A percentile compares a stretch with the other conserved stretches of the same genome.
These are phyloP conservation scores for Rhadinocentrus ornatus DNA, from an alignment of 2,797 vertebrate species.

Conservation along the genomic window DNA sequence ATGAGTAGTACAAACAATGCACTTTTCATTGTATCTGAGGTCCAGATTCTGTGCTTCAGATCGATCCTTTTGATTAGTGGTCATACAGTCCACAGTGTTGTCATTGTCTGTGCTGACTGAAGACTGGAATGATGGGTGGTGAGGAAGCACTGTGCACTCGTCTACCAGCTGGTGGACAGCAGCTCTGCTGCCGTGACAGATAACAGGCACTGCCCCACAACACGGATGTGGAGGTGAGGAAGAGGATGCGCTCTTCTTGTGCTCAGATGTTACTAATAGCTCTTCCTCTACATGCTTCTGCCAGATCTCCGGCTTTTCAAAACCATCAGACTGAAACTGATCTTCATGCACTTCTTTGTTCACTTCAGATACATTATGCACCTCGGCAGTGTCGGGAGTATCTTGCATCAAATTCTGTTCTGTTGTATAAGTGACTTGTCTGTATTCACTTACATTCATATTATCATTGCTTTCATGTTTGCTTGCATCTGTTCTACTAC, in stretches of 20 bases:
- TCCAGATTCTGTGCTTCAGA: slow-evolving; percentile 11
- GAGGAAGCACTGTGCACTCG: neutral
- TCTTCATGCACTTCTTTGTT: slow-evolving; percentile 27
- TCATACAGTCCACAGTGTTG: slow-evolving; percentile 3
- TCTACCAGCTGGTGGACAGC: slow-evolving; percentile 24
- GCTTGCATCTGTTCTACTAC: neutral
- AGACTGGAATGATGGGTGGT: slow-evolving; percentile 12
- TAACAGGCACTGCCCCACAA: slow-evolving; percentile 70
- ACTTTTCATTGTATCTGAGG: slow-evolving; percentile 8
- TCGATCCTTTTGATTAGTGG: neutral
- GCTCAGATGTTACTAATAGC: neutral
- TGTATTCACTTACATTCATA: slow-evolving; percentile 5
- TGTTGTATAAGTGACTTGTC: slow-evolving; percentile 1
- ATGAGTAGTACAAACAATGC: neutral
- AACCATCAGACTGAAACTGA: slow-evolving; percentile 21
- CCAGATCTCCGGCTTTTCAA: slow-evolving; percentile 14
- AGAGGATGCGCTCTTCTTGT: slow-evolving; percentile 11
- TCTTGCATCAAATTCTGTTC: slow-evolving; percentile 20
- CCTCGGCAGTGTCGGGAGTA: neutral
- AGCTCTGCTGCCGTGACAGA: slow-evolving; percentile 67
- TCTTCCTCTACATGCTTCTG: slow-evolving; percentile 26
- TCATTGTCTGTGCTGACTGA: slow-evolving; percentile 22
- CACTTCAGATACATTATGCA: neutral
- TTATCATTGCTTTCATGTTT: slow-evolving; percentile 8
- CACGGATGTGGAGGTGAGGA: slow-evolving; percentile 27